Base-by-base conservation (phyloP, 2,888 invertebrate genomes). In the Cistogaster globosa region DNA sequence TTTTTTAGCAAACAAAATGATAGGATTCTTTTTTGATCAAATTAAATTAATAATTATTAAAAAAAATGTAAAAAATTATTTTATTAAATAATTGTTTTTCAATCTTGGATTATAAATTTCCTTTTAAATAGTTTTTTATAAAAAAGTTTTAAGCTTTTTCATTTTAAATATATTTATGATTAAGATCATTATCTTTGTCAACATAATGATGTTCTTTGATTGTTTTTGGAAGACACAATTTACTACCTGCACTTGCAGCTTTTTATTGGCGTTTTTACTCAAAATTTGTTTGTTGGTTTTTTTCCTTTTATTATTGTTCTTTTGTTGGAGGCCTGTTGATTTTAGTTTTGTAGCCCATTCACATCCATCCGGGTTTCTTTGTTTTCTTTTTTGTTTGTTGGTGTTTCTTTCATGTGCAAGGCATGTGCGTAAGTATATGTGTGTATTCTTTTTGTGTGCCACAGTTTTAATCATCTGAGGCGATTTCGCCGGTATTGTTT, bases 401-500 rank as follows among this genome's bases (percentile, higher is more conserved):
- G 68, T 32, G 6, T 63, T 55, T 51, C 80, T 81, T 74, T 78
- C 32, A 53, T 68, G 26, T 60, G 74, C 62, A 63, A 62, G 36
- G n/a, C n/a, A 36, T 60, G 22, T 14, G 22, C 42, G 26, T 51
- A 3, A 32, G 38, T 26, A 26, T 53, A 18, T 51, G 26, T 72
- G 58, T 71, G 45, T 72, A 2, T 71, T 42, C 12, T 72, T 3
- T 55, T 60, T 62, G 60, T 74, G 58, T 53, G 74, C 63, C 69
- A 65, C 69, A 76, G 76, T 82, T 82, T 75, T 69, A 69, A 82
- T 82, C 75, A 51, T 75, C 81, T 82, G 6, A 69, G 63, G 75
- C 75, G 69, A 75, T 82, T 76, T 82, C 32, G 22, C 76, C 69
- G 69, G 75, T 58, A 57, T 76, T 80, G 62, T 72, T 18, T 36